Conservation (phyloP, 37 sponge, comb jelly and placozoan species). For the Spongia lamella region DNA sequence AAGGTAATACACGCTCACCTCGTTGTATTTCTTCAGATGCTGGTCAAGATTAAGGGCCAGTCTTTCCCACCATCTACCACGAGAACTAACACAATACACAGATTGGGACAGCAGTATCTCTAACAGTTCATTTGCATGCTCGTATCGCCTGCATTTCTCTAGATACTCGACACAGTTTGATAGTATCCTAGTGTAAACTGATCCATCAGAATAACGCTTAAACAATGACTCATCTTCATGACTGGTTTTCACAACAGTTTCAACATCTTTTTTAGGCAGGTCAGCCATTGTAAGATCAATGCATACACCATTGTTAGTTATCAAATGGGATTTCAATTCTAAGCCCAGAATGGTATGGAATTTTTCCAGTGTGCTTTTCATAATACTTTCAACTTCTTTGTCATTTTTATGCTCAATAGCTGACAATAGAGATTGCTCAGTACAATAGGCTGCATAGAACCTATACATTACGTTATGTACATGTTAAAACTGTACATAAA, state of each 20-base stretch:
- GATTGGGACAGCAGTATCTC: constrained; percentile 45
- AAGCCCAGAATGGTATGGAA: neutral
- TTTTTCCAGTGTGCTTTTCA: no score
- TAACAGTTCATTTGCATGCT: constrained; percentile 50
- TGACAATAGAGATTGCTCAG: no score
- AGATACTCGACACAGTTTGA: constrained; percentile 48
- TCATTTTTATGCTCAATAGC: no score
- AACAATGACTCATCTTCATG: constrained; percentile 17
- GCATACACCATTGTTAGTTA: neutral
- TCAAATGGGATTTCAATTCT: neutral
- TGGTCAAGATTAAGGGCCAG: constrained; percentile 76
- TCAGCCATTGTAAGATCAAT: neutral
- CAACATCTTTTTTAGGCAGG: neutral
- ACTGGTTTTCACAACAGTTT: neutral
- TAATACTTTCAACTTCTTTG: no score
- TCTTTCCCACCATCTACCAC: constrained; percentile 78
- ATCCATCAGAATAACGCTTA: constrained; percentile 40
- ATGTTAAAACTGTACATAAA: no score
- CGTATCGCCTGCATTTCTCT: constrained; percentile 58
- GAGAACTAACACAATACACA: constrained; percentile 8
- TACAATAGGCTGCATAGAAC: no score
- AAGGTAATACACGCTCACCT: constrained; percentile 59
- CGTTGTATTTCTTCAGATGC: constrained; percentile 54
- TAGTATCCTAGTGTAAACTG: constrained; percentile 31
- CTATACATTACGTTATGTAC: no score